These are phyloP conservation scores for Echinometra lucunter DNA, from an alignment of 53 echinoderm and acorn worm genomes.

Conservation along the genomic window DNA sequence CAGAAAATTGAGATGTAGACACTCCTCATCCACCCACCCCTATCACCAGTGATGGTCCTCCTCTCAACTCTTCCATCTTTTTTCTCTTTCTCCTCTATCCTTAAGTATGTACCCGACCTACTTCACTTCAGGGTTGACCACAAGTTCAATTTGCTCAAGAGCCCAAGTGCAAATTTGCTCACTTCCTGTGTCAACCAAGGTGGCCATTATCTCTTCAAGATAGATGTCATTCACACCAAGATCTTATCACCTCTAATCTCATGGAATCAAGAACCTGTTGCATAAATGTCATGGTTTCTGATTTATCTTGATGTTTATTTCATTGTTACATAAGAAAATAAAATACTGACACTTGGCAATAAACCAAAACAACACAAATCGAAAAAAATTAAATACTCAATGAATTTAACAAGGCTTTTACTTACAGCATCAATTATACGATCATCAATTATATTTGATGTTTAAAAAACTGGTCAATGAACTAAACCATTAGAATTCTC, in stretches of 20 bases:
- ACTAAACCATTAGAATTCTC: no score
- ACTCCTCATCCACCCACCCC: neutral
- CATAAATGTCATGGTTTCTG: neutral
- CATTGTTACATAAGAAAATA: neutral
- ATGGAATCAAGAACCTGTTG: neutral
- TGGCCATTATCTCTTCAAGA: slow-evolving; percentile 10
- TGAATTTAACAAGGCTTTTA: no score
- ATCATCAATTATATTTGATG: no score
- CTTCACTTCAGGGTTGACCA: slow-evolving; percentile 43
- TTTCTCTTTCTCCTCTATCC: neutral
- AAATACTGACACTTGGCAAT: neutral
- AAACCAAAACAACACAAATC: no score
- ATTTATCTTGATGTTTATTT: slow-evolving; percentile 21
- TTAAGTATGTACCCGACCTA: slow-evolving; percentile 18
- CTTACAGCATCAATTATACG: no score
- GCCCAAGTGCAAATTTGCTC: slow-evolving; percentile 20
- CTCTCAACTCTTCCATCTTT: neutral
- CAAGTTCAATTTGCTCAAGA: slow-evolving; percentile 32
- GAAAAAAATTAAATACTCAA: no score
- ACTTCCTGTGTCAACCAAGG: slow-evolving; percentile 38
- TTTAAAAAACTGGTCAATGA: no score
- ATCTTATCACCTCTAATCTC: neutral
- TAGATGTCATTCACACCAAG: slow-evolving; percentile 44
- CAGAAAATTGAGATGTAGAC: no score
- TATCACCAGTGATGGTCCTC: neutral